Percentiles rank a stretch among this genome's conserved stretches.
Conservation (phyloP, 30 jellyfish, hydroid and myxozoan genomes). For the Catostylus mosaicus region DNA sequence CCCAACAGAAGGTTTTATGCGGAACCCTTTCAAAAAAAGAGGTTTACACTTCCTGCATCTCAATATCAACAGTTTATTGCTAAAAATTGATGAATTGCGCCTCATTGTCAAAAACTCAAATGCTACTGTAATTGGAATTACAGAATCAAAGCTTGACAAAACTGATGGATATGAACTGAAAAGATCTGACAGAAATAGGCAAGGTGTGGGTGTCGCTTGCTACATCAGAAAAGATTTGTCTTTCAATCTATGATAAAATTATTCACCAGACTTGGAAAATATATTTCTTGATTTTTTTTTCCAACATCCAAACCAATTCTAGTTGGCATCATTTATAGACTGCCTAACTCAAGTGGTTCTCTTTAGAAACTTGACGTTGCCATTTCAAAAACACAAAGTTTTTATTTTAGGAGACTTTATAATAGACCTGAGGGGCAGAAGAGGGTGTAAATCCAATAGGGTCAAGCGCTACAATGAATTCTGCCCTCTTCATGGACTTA, state of each 20-base stretch:
- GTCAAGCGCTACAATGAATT: too few relatives aligned
- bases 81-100: constrained; percentile 27
- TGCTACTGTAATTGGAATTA: constrained; percentile 26
- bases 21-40: constrained; percentile 37
- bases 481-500: too few relatives aligned
- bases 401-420: too few relatives aligned
- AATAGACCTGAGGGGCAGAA: too few relatives aligned
- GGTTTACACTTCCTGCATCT: constrained; percentile 38
- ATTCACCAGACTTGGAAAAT: constrained; percentile 45
- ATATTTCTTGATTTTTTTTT: constrained; percentile 28
- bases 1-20: constrained; percentile 20
- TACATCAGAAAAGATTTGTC: constrained; percentile 44
- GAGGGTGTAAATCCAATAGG: too few relatives aligned
- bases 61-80: constrained; percentile 26
- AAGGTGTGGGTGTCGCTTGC: constrained; percentile 66
- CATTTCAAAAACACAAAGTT: too few relatives aligned
- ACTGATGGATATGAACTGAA: constrained; percentile 55
- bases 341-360: too few relatives aligned
- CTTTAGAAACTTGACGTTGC: too few relatives aligned
- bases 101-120: constrained; percentile 22
- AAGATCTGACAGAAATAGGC: constrained; percentile 44
- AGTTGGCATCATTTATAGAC: too few relatives aligned
- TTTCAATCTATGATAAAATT: constrained; percentile 27
- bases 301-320: constrained; percentile 35
- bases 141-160: constrained; percentile 31